Base-by-base conservation (phyloP, 92 coral and sea anemone genomes). In the Metridium senile region DNA sequence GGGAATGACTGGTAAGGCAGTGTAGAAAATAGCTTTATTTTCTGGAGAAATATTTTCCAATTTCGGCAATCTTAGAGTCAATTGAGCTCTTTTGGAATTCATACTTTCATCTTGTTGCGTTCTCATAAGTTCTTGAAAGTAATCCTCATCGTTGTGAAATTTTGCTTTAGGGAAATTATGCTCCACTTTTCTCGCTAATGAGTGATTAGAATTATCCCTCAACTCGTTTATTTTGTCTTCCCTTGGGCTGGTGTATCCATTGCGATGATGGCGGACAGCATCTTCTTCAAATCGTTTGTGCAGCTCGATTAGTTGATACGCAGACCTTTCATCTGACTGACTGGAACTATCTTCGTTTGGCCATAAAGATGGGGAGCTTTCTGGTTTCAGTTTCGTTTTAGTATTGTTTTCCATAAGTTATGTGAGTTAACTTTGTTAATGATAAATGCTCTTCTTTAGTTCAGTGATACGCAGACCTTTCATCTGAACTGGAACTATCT, bases 211-310 rank as follows among this genome's bases (percentile, higher is more conserved):
- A n/a, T n/a, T n/a, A n/a, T n/a, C n/a, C n/a, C n/a, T n/a, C n/a
- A n/a, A n/a, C n/a, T n/a, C n/a, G n/a, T 45, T 49, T 43, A 72
- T 39, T n/a, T 59, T 76, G 7, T 53, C 22, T 20, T 52, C 62
- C 66, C 56, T 68, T 52, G 84, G 61, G 68, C 84, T 89, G 17
- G 83, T 53, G 54, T 88, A 85, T 68, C 98, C 97, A 56, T 81
- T 82, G 11, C 88, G 81, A 58, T 75, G 76, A 59, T 78, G 17
- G 22, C 93, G 92, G 1, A 78, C 33, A 25, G 98, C 98, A 31
- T 92, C 87, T 64, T 81, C 75, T 75, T 94, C 98, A 74, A 74
- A 94, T 66, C 91, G 89, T 74, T 85, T 89, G 72, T 94, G 94
- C 9, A 94, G 67, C 45, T 73, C 70, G 22, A 92, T 29, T 17